Conservation (phyloP, 2,797 vertebrate species). For the Enteromius unitaeniatus region DNA sequence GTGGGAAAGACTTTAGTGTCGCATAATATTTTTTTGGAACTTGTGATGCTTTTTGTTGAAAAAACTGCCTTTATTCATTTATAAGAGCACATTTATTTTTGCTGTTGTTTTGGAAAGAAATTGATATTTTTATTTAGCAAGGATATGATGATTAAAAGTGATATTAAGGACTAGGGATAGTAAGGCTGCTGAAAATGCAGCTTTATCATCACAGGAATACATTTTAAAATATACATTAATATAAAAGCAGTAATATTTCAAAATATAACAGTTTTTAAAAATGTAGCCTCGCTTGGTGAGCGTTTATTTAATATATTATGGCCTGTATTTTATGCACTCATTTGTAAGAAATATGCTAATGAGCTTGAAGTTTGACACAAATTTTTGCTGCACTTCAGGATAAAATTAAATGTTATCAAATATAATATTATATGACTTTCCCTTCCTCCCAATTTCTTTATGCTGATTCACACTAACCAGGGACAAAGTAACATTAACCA, state of each 20-base stretch:
- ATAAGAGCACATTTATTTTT: neutral
- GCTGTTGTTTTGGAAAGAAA: neutral
- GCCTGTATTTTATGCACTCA: neutral
- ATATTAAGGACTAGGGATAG: neutral
- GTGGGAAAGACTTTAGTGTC: neutral
- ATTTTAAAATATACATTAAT: neutral
- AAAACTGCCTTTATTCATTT: neutral
- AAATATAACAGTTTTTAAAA: neutral
- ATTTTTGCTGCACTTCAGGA: neutral
- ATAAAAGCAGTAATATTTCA: neutral
- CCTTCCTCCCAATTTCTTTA: neutral
- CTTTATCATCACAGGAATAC: neutral
- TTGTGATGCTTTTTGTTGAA: neutral
- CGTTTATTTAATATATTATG: neutral
- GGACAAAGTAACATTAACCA: slow-evolving; percentile 2
- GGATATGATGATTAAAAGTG: neutral
- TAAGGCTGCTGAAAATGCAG: neutral
- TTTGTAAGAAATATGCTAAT: neutral
- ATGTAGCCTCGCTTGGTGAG: neutral
- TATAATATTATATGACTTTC: neutral
- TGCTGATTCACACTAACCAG: neutral
- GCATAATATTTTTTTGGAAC: neutral
- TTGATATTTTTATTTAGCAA: neutral
- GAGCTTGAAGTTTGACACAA: neutral
- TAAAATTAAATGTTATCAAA: neutral